phyloP scores from a whole-genome alignment of 2,888 invertebrate genomes.

The Hesperia comma region DNA sequence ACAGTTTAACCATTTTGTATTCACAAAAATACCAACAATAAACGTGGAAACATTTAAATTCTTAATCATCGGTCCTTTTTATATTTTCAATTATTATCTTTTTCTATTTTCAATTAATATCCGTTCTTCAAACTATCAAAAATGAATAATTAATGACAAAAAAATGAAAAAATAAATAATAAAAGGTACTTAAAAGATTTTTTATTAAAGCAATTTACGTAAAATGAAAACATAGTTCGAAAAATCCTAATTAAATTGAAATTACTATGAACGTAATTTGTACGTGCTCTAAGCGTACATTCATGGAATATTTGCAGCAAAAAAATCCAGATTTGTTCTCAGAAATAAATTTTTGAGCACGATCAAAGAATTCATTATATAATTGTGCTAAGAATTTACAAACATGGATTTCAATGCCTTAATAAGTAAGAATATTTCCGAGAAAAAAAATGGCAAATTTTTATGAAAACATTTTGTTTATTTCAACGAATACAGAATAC shows the following conservation, averaged over 20 bases:
- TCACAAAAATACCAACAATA: too few relatives aligned
- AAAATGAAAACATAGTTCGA: not conserved
- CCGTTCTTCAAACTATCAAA: too few relatives aligned
- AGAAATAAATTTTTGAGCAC: conserved; percentile 56
- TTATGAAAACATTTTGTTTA: conserved; percentile 6
- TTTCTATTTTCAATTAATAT: too few relatives aligned
- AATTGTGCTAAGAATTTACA: conserved; percentile 47
- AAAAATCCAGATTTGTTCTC: conserved; percentile 53
- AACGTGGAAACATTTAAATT: too few relatives aligned
- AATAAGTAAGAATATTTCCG: not conserved
- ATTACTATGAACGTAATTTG: conserved; percentile 23
- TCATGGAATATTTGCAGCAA: conserved; percentile 45
- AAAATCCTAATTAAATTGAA: conserved; percentile 15
- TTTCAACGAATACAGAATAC: not conserved
- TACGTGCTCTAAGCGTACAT: conserved; percentile 23
- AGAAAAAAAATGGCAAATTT: not conserved
- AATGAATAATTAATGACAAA: too few relatives aligned
- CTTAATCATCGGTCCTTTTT: too few relatives aligned
- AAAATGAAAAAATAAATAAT: too few relatives aligned
- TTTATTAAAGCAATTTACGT: not conserved
- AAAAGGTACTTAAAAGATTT: too few relatives aligned
- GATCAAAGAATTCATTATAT: conserved; percentile 53
- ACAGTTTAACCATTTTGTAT: too few relatives aligned
- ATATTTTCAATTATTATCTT: too few relatives aligned
- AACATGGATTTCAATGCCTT: conserved; percentile 44